Conservation (phyloP, 2,113 vertebrate species). For the Caretta caretta region DNA sequence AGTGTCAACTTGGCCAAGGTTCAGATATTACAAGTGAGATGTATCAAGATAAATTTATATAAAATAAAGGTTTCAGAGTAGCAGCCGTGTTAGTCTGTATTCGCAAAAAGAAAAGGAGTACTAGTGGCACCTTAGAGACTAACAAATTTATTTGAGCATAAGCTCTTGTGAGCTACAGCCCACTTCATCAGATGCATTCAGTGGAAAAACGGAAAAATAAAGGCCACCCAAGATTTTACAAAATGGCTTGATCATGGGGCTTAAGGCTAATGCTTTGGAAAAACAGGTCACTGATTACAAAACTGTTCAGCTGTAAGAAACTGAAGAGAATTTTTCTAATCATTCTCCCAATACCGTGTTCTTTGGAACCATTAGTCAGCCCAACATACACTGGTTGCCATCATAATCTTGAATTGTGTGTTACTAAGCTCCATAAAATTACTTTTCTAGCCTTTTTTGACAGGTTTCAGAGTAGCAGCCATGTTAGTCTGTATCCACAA, state of each 20-base stretch:
- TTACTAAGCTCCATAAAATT: not conserved
- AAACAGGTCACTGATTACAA: not conserved
- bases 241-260: too few relatives aligned
- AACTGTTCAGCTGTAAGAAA: not conserved
- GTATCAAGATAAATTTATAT: not conserved
- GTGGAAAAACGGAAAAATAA: not conserved
- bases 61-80: not conserved
- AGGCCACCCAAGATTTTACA: not conserved
- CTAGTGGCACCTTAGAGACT: too few relatives aligned
- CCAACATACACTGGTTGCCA: not conserved
- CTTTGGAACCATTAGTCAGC: not conserved
- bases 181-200: too few relatives aligned
- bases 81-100: too few relatives aligned
- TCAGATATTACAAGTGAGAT: not conserved
- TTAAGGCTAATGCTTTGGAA: not conserved
- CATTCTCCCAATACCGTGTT: not conserved
- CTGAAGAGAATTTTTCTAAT: not conserved
- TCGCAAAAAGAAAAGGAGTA: too few relatives aligned
- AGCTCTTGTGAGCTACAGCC: too few relatives aligned
- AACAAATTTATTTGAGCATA: too few relatives aligned
- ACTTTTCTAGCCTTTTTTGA: not conserved
- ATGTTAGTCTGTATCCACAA: too few relatives aligned
- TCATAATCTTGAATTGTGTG: rapidly evolving
- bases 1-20: not conserved
- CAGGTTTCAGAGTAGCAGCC: too few relatives aligned